A percentile compares a stretch with the other conserved stretches of the same genome.
Conservation (phyloP, 2,797 vertebrate species). For the Hydrolagus colliei region DNA sequence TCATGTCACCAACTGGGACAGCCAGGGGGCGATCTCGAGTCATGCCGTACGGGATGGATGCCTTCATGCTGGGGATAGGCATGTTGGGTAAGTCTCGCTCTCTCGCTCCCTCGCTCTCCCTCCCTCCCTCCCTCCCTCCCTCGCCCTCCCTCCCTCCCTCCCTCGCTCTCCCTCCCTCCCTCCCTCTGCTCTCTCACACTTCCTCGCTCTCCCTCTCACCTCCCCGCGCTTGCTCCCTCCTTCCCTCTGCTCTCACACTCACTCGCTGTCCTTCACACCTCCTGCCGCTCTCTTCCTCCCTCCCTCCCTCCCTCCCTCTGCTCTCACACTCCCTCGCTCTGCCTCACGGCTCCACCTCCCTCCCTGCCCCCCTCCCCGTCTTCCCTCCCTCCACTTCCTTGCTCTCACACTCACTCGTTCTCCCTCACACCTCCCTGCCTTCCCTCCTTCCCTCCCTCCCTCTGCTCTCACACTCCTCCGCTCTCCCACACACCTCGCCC, state of each 20-base stretch:
- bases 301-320: too few species aligned
- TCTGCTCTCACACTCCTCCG: neutral
- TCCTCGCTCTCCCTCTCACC: neutral
- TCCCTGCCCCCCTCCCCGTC: neutral
- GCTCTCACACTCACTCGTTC: neutral
- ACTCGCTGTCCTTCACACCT: too few species aligned
- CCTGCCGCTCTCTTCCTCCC: too few species aligned
- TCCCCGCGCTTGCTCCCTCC: constrained; percentile 7
- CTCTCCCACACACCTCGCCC: neutral
- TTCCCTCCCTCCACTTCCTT: too few species aligned
- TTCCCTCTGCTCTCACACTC: too few species aligned
- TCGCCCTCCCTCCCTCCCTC: neutral
- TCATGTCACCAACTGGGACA: constrained; percentile 95
- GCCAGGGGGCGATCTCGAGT: constrained; percentile 91
- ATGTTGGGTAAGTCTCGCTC: constrained; percentile 80
- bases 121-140: neutral
- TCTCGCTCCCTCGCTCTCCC: too few species aligned
- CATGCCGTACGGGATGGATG: constrained; percentile 98
- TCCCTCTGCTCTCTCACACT: neutral
- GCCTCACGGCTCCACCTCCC: constrained; percentile 3
- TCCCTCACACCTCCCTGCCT: neutral
- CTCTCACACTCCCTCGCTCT: constrained; percentile 25
- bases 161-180: neutral
- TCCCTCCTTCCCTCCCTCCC: neutral
- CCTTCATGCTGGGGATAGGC: constrained; percentile 98